These are phyloP conservation scores for Oxyura jamaicensis DNA, from an alignment of 2,113 vertebrate species.

Conservation along the genomic window DNA sequence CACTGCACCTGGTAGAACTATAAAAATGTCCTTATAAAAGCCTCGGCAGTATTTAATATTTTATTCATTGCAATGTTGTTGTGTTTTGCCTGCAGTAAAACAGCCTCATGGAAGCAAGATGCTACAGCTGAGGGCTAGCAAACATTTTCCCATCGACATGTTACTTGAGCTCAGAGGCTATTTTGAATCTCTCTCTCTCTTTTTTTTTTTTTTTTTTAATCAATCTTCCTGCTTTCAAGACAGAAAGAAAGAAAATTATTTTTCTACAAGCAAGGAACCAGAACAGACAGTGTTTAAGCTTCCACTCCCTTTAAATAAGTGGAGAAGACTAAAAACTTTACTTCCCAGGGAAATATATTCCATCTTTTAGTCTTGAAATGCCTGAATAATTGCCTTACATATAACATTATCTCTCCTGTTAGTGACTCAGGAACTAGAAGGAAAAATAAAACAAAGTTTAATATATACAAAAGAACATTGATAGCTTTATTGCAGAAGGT, in stretches of 20 bases:
- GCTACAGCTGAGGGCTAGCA: not conserved
- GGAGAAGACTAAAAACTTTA: conserved; percentile 7
- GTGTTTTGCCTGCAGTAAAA: not conserved
- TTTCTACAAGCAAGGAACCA: not conserved
- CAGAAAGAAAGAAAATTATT: not conserved
- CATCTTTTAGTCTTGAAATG: conserved; percentile 7
- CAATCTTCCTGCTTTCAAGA: not conserved
- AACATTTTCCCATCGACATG: not conserved
- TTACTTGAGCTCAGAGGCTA: not conserved
- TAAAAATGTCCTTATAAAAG: conserved; percentile 38
- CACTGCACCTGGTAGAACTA: not conserved
- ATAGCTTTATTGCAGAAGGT: conserved; percentile 16
- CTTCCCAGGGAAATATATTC: conserved; percentile 19
- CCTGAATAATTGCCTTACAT: not conserved
- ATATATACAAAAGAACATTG: not conserved
- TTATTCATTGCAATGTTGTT: conserved; percentile 27
- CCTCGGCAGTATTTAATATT: conserved; percentile 9
- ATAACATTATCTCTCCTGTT: not conserved
- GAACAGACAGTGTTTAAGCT: not conserved
- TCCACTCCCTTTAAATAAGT: not conserved
- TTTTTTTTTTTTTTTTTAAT: not conserved
- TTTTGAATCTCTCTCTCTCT: not conserved
- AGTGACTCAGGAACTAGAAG: not conserved
- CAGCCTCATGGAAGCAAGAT: not conserved
- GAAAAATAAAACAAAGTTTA: conserved; percentile 20